A percentile compares a stretch with the other conserved stretches of the same genome.
Evolutionary conservation across 2,113 vertebrate species (phyloP).

Genomic region (Atractosteus spatula): DNA sequence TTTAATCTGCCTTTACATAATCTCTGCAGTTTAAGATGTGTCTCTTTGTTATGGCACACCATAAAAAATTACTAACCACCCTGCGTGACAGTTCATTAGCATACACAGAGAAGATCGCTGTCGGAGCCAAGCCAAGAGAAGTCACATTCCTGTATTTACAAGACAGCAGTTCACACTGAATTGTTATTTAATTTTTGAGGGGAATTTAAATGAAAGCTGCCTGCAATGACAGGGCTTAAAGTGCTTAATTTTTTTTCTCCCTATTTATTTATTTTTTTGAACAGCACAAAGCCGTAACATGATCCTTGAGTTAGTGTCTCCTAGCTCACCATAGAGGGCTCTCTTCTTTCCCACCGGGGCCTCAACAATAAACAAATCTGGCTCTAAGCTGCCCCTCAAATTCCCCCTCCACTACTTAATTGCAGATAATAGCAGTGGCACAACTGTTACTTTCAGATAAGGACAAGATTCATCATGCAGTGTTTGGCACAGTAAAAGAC

Average conservation of each 20-base stretch:
- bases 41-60: background rate
- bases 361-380: constrained; percentile 34
- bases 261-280: constrained; percentile 6
- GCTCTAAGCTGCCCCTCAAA: constrained; percentile 30
- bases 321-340: constrained; percentile 18
- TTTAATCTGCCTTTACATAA: background rate
- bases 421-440: constrained; percentile 40
- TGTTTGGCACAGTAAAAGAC: constrained; percentile 32
- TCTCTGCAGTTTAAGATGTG: background rate
- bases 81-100: background rate
- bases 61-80: background rate
- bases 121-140: background rate
- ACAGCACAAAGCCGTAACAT: constrained; percentile 3
- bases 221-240: background rate
- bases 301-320: constrained; percentile 6
- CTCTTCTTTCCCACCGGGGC: constrained; percentile 25
- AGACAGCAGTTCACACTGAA: background rate
- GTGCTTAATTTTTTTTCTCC: no score
- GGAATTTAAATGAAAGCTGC: constrained; percentile 20
- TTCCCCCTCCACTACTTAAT: constrained; percentile 37
- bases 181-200: constrained; percentile 17
- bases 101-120: background rate
- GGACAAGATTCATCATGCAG: constrained; percentile 39
- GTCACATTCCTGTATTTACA: constrained; percentile 8
- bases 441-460: constrained; percentile 43